Percentiles rank a stretch among this genome's conserved stretches.
These are phyloP conservation scores for cattle (Bos taurus) DNA, from an alignment of 2,113 vertebrate species.

Conservation along the genomic window DNA sequence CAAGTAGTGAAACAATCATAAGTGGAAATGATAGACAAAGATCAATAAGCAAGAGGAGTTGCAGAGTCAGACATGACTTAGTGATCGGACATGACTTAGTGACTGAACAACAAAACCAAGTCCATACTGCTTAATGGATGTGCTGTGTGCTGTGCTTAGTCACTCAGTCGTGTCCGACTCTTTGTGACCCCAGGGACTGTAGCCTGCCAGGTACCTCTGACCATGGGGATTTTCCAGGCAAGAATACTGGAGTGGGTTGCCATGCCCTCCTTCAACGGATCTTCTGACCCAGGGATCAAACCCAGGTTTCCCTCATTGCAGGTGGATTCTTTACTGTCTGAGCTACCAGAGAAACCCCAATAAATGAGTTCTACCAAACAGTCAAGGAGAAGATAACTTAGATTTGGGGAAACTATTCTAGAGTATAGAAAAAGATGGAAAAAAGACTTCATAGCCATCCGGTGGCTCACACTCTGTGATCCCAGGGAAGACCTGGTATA, in stretches of 20 bases:
- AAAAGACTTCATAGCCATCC: background rate
- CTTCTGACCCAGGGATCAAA: background rate
- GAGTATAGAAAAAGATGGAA: background rate
- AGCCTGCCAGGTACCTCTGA: background rate
- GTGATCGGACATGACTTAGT: background rate
- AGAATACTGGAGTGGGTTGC: background rate
- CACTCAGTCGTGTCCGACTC: background rate
- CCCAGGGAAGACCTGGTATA: background rate
- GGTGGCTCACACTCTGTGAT: background rate
- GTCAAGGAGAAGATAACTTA: background rate
- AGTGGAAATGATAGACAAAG: background rate
- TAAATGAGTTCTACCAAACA: background rate
- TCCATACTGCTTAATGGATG: background rate
- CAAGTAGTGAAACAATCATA: background rate
- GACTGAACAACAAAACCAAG: background rate
- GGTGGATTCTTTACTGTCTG: background rate
- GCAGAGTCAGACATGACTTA: background rate
- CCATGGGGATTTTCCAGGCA: background rate
- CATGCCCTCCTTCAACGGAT: background rate
- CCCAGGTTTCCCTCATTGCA: background rate
- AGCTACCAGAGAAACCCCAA: background rate
- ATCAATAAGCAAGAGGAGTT: background rate
- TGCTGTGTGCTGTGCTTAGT: background rate
- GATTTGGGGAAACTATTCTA: background rate
- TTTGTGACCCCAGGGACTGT: background rate